phyloP scores from a whole-genome alignment of 2,113 vertebrate species.

The Hassar affinis region DNA sequence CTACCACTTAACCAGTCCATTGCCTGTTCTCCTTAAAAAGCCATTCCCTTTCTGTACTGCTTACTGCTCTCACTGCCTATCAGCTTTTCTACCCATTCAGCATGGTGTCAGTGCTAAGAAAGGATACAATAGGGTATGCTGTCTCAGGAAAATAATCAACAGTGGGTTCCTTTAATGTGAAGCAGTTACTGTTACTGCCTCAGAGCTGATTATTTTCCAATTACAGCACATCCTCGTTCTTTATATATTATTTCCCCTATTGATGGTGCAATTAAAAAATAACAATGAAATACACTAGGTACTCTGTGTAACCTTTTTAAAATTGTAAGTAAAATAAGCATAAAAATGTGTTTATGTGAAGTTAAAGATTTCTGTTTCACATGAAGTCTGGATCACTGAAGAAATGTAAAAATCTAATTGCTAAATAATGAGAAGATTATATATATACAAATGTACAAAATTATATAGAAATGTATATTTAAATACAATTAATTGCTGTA shows the following conservation, averaged over 20 bases:
- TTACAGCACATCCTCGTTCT: too few relatives aligned
- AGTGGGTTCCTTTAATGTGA: background rate
- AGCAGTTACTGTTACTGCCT: background rate
- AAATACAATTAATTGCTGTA: background rate
- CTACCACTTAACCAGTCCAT: slow-evolving; percentile 41
- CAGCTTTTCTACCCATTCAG: slow-evolving; percentile 15
- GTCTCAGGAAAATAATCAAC: background rate
- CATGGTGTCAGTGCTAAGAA: slow-evolving; percentile 20
- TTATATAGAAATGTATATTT: background rate
- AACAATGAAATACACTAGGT: too few relatives aligned
- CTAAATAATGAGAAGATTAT: background rate
- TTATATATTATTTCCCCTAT: background rate
- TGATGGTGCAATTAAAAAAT: background rate
- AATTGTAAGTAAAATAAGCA: background rate
- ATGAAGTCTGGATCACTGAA: background rate
- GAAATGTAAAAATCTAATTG: background rate
- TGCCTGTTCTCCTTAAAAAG: slow-evolving; percentile 33
- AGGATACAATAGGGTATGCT: background rate
- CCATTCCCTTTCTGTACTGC: slow-evolving; percentile 25
- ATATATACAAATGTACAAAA: background rate
- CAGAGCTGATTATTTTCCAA: too few relatives aligned
- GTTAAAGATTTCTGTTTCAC: background rate
- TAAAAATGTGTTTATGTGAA: background rate
- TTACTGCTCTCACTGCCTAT: slow-evolving; percentile 1
- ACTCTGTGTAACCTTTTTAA: background rate